Evolutionary conservation across 2,888 invertebrate genomes (phyloP).

Genomic region (Operophtera brumata): DNA sequence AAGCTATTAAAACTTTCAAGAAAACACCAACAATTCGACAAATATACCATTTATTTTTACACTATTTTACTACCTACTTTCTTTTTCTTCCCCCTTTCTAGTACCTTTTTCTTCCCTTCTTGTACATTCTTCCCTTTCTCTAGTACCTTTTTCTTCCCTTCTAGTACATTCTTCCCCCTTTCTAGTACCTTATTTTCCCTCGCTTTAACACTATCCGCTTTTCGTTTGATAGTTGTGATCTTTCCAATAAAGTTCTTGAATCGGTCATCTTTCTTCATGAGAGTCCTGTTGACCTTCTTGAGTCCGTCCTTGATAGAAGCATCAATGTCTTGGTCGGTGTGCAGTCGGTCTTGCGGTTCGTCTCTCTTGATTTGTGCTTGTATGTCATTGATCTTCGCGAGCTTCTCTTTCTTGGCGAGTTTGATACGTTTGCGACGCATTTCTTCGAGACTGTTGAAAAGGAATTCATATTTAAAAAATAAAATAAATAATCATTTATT

Average conservation of each 20-base stretch:
- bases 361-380: conserved; percentile 55
- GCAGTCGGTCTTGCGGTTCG: conserved; percentile 42
- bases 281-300: conserved; percentile 64
- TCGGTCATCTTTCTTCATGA: conserved; percentile 74
- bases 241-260: conserved; percentile 75
- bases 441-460: conserved; percentile 61
- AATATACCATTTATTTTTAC: no score
- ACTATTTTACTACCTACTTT: no score
- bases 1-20: neutral
- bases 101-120: no score
- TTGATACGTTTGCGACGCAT: conserved; percentile 69
- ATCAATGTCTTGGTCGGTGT: conserved; percentile 56
- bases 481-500: no score
- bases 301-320: conserved; percentile 57
- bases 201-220: conserved; percentile 57
- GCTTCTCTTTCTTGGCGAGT: conserved; percentile 67
- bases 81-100: no score
- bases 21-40: neutral
- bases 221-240: conserved; percentile 67
- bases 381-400: conserved; percentile 63
- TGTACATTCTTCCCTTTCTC: no score
- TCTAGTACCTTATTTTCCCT: conserved; percentile 28
- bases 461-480: conserved; percentile 1
- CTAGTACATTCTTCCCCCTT: conserved; percentile 27
- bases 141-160: conserved; percentile 49